phyloP scores from a whole-genome alignment of 2,797 vertebrate genomes.

The Bryconaethiops microstoma region DNA sequence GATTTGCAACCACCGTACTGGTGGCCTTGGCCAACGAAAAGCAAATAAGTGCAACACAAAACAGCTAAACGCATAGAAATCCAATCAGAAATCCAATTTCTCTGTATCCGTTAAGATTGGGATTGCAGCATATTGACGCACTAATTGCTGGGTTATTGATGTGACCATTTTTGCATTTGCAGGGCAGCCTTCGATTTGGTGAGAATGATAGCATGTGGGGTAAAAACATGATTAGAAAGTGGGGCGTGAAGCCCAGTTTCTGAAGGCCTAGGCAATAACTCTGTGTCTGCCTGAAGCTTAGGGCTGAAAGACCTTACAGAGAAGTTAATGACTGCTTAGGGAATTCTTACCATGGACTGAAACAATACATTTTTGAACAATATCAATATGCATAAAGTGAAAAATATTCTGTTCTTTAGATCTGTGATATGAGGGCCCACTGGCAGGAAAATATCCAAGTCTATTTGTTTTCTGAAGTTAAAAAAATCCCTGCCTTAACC shows the following conservation, averaged over 20 bases:
- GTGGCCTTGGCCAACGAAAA: conserved; percentile 57
- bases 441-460: neutral
- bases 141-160: conserved; percentile 79
- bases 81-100: conserved; percentile 72
- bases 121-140: conserved; percentile 76
- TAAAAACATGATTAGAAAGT: conserved; percentile 63
- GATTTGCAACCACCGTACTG: conserved; percentile 46
- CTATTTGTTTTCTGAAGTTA: neutral
- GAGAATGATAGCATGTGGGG: conserved; percentile 57
- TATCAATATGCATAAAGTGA: conserved; percentile 5
- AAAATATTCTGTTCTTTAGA: neutral
- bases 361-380: conserved; percentile 30
- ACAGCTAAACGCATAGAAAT: conserved; percentile 72
- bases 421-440: neutral
- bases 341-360: conserved; percentile 22
- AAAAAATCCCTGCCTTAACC: neutral
- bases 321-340: conserved; percentile 46
- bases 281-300: conserved; percentile 4
- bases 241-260: conserved; percentile 46
- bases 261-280: conserved; percentile 46
- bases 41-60: conserved; percentile 65
- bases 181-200: conserved; percentile 67
- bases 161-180: conserved; percentile 75
- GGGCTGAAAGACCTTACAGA: conserved; percentile 9
- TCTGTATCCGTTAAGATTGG: conserved; percentile 74